A percentile compares a stretch with the other conserved stretches of the same genome.
Evolutionary conservation across 2,113 vertebrate species (phyloP).

Genomic region (Leucosticte australis): DNA sequence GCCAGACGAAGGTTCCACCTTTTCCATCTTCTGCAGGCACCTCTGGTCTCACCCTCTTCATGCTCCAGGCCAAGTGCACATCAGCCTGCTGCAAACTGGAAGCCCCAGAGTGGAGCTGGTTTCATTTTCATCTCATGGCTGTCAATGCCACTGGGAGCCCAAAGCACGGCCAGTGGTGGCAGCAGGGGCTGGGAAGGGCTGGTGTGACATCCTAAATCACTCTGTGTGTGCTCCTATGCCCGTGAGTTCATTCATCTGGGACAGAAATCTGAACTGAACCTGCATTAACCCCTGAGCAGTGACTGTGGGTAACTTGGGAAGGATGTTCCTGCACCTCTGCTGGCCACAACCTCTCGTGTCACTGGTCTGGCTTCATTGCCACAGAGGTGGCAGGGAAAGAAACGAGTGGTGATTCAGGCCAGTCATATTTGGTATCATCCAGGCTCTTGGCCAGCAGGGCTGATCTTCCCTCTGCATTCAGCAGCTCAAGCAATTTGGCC

Average conservation of each 20-base stretch:
- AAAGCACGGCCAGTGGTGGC: not conserved
- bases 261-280: not conserved
- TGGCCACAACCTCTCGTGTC: fast-evolving
- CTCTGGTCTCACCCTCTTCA: not conserved
- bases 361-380: fast-evolving
- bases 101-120: not conserved
- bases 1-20: not conserved
- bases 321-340: not conserved
- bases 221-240: not conserved
- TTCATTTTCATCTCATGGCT: fast-evolving
- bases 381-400: not conserved
- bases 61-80: not conserved
- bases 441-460: not conserved
- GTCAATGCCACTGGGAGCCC: fast-evolving
- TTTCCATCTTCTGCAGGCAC: not conserved
- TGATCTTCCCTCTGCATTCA: not conserved
- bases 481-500: fast-evolving
- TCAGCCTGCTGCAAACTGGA: not conserved
- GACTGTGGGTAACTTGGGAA: not conserved
- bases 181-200: not conserved
- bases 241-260: not conserved
- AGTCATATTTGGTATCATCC: not conserved
- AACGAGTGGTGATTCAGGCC: not conserved
- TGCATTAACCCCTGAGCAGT: not conserved
- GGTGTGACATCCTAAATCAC: not conserved